Percentiles rank a stretch among this genome's conserved stretches.
Conservation (phyloP, 2,888 invertebrate species). For the Metalampra italica region DNA sequence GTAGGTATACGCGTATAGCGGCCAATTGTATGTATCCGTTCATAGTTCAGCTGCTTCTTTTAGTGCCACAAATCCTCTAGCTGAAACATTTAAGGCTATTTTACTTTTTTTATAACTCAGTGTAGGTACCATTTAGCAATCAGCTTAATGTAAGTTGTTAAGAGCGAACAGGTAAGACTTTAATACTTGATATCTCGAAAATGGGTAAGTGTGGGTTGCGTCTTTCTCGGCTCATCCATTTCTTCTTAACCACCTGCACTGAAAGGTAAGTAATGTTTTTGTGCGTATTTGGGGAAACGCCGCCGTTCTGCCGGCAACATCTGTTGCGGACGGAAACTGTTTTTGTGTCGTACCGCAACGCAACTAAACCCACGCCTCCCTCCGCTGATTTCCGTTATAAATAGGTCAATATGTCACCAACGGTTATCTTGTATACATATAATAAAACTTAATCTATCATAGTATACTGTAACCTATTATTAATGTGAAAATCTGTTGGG, state of each 20-base stretch:
- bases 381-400: constrained; percentile 62
- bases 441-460: neutral
- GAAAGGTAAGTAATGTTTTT: constrained; percentile 29
- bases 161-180: too few species aligned
- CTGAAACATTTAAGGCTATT: too few species aligned
- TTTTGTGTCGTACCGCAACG: constrained; percentile 51
- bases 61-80: too few species aligned
- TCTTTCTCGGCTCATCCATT: neutral
- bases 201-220: neutral
- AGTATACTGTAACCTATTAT: neutral
- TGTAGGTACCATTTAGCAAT: too few species aligned
- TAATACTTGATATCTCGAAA: too few species aligned
- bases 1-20: too few species aligned
- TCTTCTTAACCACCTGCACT: constrained; percentile 35
- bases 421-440: constrained; percentile 9
- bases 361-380: constrained; percentile 29
- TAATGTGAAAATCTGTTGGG: too few species aligned
- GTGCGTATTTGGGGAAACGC: constrained; percentile 28
- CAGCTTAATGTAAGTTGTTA: too few species aligned
- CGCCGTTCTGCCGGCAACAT: constrained; percentile 32
- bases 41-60: too few species aligned
- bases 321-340: constrained; percentile 59
- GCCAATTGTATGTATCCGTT: too few species aligned
- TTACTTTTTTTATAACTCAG: too few species aligned
- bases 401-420: constrained; percentile 58